Evolutionary conservation across 2,888 invertebrate species (phyloP).

Genomic region (Augochlorella aurata): DNA sequence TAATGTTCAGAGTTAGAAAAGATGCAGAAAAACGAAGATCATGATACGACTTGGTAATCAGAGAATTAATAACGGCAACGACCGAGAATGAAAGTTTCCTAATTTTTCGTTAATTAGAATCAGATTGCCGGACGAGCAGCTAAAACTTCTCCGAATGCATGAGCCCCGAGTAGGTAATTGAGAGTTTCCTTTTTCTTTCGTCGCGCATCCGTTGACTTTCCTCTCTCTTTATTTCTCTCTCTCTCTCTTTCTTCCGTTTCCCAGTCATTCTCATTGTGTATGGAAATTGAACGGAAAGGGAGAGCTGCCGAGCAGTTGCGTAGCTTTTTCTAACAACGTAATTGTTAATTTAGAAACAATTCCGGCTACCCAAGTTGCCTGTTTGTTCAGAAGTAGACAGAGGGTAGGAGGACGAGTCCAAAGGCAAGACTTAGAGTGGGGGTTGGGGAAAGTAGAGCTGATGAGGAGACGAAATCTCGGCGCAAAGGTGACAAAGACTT

Average conservation of each 20-base stretch:
- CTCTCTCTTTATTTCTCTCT: not conserved
- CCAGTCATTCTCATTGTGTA: constrained; percentile 47
- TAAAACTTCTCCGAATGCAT: constrained; percentile 62
- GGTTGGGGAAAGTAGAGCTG: constrained; percentile 50
- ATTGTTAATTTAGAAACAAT: constrained; percentile 73
- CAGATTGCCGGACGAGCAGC: constrained; percentile 61
- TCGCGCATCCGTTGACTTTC: constrained; percentile 32
- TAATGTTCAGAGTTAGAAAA: not conserved
- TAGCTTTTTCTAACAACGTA: constrained; percentile 73
- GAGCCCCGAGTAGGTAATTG: constrained; percentile 68
- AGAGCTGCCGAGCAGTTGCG: constrained; percentile 62
- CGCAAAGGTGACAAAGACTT: constrained; percentile 67
- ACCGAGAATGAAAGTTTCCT: constrained; percentile 14
- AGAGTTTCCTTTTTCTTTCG: constrained; percentile 60
- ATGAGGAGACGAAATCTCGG: constrained; percentile 52
- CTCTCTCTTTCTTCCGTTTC: constrained; percentile 1
- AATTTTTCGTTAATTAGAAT: constrained; percentile 52
- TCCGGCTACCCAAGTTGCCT: constrained; percentile 64
- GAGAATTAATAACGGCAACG: not conserved
- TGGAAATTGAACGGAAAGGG: constrained; percentile 42
- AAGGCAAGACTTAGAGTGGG: constrained; percentile 44
- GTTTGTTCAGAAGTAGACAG: constrained; percentile 57
- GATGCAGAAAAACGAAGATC: not conserved
- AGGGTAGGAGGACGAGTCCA: constrained; percentile 29
- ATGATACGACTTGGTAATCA: not conserved